phyloP scores from a whole-genome alignment of 2,797 vertebrate species.

The Coranthus polyacanthus region DNA sequence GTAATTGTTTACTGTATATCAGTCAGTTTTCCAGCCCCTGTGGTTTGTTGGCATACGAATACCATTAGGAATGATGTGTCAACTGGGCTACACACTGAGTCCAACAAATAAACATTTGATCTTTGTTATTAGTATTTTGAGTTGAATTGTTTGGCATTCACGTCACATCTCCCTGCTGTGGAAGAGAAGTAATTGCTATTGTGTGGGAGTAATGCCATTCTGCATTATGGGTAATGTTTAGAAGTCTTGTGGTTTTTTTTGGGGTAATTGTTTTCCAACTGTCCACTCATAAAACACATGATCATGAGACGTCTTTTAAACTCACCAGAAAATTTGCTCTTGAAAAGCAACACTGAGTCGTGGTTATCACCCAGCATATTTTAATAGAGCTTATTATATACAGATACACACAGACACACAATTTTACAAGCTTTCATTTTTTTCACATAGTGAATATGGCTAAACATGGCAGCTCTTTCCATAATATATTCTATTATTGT shows the following conservation, averaged over 20 bases:
- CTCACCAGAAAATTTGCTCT: constrained; percentile 11
- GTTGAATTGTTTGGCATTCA: constrained; percentile 36
- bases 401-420: background rate
- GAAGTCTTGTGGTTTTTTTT: constrained; percentile 49
- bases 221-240: constrained; percentile 44
- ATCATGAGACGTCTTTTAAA: constrained; percentile 27
- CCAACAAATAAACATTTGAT: constrained; percentile 52
- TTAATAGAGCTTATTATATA: too few species aligned
- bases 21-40: constrained; percentile 56
- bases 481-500: background rate
- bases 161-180: constrained; percentile 31
- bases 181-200: constrained; percentile 48
- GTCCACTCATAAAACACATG: constrained; percentile 42
- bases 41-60: constrained; percentile 32
- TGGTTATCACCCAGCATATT: background rate
- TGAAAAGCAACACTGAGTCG: constrained; percentile 8
- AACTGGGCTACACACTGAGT: constrained; percentile 24
- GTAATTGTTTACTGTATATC: constrained; percentile 55
- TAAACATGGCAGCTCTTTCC: background rate
- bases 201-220: constrained; percentile 39
- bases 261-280: constrained; percentile 55
- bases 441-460: background rate
- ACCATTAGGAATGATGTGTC: constrained; percentile 38
- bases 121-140: constrained; percentile 44
- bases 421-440: background rate